Evolutionary conservation across 2,888 invertebrate genomes (phyloP).

Genomic region (Subacronicta megacephala): DNA sequence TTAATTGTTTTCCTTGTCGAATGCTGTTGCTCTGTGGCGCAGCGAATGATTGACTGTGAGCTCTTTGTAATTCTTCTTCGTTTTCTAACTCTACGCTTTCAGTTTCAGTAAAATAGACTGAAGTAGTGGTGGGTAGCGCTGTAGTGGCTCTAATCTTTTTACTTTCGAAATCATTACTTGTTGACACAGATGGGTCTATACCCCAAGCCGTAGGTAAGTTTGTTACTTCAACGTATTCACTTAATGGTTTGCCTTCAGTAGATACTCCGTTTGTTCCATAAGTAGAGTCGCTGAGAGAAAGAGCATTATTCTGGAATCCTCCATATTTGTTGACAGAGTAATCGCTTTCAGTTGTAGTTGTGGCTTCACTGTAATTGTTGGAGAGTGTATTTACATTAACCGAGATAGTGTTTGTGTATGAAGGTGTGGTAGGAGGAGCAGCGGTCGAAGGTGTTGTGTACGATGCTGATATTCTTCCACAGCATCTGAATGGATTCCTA

Average conservation of each 20-base stretch:
- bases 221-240: slow-evolving; percentile 83
- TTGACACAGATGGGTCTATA: slow-evolving; percentile 74
- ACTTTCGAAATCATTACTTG: slow-evolving; percentile 78
- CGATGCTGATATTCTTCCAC: slow-evolving; percentile 84
- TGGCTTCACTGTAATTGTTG: slow-evolving; percentile 66
- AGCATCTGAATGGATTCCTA: slow-evolving; percentile 79
- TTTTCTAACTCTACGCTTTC: slow-evolving; percentile 87
- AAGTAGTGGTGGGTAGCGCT: slow-evolving; percentile 69
- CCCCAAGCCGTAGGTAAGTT: slow-evolving; percentile 85
- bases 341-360: slow-evolving; percentile 71
- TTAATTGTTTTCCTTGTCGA: slow-evolving; percentile 81
- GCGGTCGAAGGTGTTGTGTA: slow-evolving; percentile 79
- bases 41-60: slow-evolving; percentile 92
- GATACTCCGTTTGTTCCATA: slow-evolving; percentile 84
- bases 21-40: slow-evolving; percentile 88
- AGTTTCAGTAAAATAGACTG: slow-evolving; percentile 80
- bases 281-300: slow-evolving; percentile 70
- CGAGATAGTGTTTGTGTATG: slow-evolving; percentile 84
- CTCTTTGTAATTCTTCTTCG: slow-evolving; percentile 91
- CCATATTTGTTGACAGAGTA: slow-evolving; percentile 76
- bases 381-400: slow-evolving; percentile 68
- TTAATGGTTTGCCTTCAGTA: slow-evolving; percentile 82
- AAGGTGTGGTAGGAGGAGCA: slow-evolving; percentile 68
- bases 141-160: slow-evolving; percentile 77
- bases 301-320: slow-evolving; percentile 84